A percentile compares a stretch with the other conserved stretches of the same genome.
Conservation (phyloP, 2,888 invertebrate genomes). For the Eupithecia tripunctaria region DNA sequence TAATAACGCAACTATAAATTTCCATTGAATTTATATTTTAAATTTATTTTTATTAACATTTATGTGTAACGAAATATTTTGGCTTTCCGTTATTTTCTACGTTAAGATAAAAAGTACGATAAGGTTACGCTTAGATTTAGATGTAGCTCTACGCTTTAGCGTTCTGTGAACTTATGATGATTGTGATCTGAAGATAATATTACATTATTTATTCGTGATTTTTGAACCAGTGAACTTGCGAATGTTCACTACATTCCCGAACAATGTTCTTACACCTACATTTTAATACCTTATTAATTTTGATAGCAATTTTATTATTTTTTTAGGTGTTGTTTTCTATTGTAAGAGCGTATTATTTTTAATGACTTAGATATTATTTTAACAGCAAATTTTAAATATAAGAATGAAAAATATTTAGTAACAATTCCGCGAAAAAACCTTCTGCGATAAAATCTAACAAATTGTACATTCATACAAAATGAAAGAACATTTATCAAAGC, state of each 20-base stretch:
- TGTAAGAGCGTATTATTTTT: background rate
- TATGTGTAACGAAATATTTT: background rate
- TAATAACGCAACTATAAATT: background rate
- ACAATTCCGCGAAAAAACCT: no score
- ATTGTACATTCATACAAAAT: no score
- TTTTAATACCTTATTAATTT: background rate
- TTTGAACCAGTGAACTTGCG: background rate
- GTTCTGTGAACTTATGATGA: constrained; percentile 62
- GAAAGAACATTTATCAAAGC: no score
- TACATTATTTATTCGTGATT: constrained; percentile 23
- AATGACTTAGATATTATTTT: background rate
- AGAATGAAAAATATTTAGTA: no score
- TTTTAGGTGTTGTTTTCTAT: background rate
- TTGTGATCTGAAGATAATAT: constrained; percentile 52
- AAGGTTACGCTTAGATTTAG: constrained; percentile 42
- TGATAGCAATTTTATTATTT: background rate
- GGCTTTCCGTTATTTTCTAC: background rate
- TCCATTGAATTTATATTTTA: background rate
- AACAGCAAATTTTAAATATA: background rate
- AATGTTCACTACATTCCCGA: background rate
- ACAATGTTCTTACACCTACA: background rate
- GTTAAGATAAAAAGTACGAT: background rate
- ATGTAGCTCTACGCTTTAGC: constrained; percentile 63
- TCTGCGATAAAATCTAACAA: no score
- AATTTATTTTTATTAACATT: background rate